Base-by-base conservation (phyloP, 1,140 invertebrate species). In the Drosophila persimilis region DNA sequence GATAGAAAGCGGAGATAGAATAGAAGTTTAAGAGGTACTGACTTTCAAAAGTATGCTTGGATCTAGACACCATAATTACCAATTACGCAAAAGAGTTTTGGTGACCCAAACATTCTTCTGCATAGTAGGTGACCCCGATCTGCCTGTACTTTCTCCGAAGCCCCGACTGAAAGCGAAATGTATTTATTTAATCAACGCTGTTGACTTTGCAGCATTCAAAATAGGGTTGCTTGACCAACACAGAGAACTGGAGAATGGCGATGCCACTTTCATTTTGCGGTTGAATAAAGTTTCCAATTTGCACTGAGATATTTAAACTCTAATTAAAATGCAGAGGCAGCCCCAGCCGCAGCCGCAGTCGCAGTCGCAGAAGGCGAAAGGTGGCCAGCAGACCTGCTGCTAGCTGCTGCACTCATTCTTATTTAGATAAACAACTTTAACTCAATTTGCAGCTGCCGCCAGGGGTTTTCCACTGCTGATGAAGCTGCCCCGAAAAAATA, bases 381-480 rank as follows among this genome's bases (percentile, higher is more conserved):
- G 35, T 39, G 35, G 35, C 35, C 11, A 3, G 35, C 35, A 13
- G 41, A 59, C 44, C 62, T 53, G 44, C 62, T 53, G 44, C 64
- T 44, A 41, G 35, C 35, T 39, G 62, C 69, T 85, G 77, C 81
- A 86, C 44, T 75, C 71, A 53, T 73, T 56, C 55, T 86, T 88
- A 83, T 86, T 88, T 86, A 86, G 83, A 86, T 81, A 88, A 86
- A 84, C 75, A 84, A 77, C 62, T 80, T 77, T 85, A 83, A 85
- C 81, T 86, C 77, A 85, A 86, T 86, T 84, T 84, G 73, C 66
- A 69, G 64, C 80, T 70, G 57, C 73, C 60, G 73, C 64, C 81
- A 13, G 35, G 35, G 35, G 3, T 39, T 39, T 39, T 39, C 1
- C 35, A 13, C 11, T 11, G 5, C 35, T 39, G 35, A 39, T 39